Base-by-base conservation (phyloP, 2,888 invertebrate species). In the Drosophila peninsularis region DNA sequence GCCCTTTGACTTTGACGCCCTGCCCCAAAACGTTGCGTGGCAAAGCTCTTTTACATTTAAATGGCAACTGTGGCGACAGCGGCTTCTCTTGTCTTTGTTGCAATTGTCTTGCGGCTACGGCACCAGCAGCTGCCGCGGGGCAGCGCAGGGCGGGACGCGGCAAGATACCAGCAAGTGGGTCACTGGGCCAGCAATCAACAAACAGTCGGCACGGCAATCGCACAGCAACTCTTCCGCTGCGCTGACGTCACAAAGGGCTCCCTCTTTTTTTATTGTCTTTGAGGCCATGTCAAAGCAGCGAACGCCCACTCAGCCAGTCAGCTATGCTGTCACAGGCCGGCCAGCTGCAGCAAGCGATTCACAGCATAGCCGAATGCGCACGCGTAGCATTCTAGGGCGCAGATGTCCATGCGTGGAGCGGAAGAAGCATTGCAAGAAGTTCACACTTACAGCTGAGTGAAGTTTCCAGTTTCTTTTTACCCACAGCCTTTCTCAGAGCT, bases 21-120 rank as follows among this genome's bases (percentile, higher is more conserved):
- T 42, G 58, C 71, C 71, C 64, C 71, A 41, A 47, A 64, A 42
- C 47, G 47, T 49, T 70, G 72, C 61, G 64, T 58, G 52, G 60
- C 73, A 73, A 78, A 80, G 71, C 68, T 82, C 83, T 67, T 82
- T 88, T 82, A 71, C 86, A 80, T 82, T 82, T 74, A 82, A 86
- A 79, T 79, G 71, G 82, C 67, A 81, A 78, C 78, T 78, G 81
- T 67, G 82, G 78, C 81, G 78, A 60, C 78, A 69, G 50, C 80
- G 62, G 56, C 78, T 41, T 55, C 71, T 52, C 63, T 52, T 55
- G 62, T 54, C 60, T 67, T 87, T 83, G 84, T 72, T 80, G 73
- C 82, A 70, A 75, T 75, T 81, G 75, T 84, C 82, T 81, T 84
- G 73, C 76, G 65, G 67, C 72, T 30, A 64, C 21, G 47, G 62